These are phyloP conservation scores for Mus spicilegus DNA, from an alignment of 2,113 vertebrate species.

Conservation along the genomic window DNA sequence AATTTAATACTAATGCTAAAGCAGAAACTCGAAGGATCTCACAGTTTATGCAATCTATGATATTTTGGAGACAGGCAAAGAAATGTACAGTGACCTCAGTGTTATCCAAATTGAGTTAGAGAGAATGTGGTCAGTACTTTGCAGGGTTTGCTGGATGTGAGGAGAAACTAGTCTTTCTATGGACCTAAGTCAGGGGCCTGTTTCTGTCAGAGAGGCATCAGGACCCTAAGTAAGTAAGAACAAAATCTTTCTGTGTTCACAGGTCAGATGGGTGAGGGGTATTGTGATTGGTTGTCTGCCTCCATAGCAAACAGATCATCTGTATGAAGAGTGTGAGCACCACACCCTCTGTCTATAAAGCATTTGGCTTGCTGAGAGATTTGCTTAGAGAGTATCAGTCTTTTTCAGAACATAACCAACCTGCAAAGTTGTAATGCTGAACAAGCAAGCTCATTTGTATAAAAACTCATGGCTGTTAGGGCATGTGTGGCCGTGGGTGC, in stretches of 20 bases:
- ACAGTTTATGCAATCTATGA: not conserved
- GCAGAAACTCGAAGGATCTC: not conserved
- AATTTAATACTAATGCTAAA: not conserved
- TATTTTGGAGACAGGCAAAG: not conserved
- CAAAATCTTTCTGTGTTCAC: not conserved
- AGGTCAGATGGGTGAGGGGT: not conserved
- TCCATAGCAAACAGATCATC: not conserved
- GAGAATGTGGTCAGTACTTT: not conserved
- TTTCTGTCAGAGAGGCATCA: not conserved
- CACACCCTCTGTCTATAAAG: not conserved
- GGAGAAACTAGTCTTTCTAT: not conserved
- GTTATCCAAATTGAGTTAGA: not conserved
- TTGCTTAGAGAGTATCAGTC: not conserved
- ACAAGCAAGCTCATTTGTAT: not conserved
- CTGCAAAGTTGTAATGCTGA: not conserved
- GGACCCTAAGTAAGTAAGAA: not conserved
- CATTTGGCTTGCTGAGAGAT: conserved; percentile 1
- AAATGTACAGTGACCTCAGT: not conserved
- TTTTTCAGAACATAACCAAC: not conserved
- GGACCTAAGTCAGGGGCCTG: not conserved
- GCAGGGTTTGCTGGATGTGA: not conserved
- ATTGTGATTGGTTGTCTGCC: not conserved
- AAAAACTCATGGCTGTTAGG: not conserved
- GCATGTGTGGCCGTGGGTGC: not conserved
- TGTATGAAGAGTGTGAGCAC: not conserved